phyloP scores from a whole-genome alignment of 2,113 vertebrate genomes.

The Telmatochromis sp. region DNA sequence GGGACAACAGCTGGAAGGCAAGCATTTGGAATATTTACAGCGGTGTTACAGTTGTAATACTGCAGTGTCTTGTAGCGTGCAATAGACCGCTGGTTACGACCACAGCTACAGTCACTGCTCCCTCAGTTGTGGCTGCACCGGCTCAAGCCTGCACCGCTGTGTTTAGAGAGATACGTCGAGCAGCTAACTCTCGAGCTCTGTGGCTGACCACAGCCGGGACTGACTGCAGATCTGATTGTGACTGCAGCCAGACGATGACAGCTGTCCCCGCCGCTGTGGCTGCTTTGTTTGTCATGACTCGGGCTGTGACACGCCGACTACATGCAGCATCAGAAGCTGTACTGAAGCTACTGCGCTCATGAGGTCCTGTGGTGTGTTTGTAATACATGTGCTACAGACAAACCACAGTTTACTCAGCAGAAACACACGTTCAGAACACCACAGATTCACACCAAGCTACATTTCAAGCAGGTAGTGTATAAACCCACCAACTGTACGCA shows the following conservation, averaged over 20 bases:
- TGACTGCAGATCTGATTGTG: not conserved
- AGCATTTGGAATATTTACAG: not conserved
- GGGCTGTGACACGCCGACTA: not conserved
- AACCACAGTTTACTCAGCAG: not conserved
- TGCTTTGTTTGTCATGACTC: not conserved
- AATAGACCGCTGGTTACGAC: not conserved
- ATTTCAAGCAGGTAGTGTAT: not conserved
- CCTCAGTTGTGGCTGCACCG: not conserved
- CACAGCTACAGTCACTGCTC: not conserved
- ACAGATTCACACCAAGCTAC: not conserved
- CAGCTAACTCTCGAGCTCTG: not conserved
- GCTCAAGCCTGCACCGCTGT: not conserved
- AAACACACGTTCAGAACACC: not conserved
- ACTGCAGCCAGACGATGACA: not conserved
- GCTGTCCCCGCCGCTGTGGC: not conserved
- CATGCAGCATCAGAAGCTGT: not conserved
- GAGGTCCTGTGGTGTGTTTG: not conserved
- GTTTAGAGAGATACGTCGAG: not conserved
- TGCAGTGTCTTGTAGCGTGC: not conserved
- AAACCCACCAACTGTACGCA: not conserved
- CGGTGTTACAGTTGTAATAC: not conserved
- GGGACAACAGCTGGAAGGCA: not conserved
- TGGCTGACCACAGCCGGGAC: not conserved
- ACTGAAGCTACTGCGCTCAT: not conserved
- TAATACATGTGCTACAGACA: not conserved